phyloP scores from a whole-genome alignment of 2,797 vertebrate genomes.

The Acipenser oxyrinchus region DNA sequence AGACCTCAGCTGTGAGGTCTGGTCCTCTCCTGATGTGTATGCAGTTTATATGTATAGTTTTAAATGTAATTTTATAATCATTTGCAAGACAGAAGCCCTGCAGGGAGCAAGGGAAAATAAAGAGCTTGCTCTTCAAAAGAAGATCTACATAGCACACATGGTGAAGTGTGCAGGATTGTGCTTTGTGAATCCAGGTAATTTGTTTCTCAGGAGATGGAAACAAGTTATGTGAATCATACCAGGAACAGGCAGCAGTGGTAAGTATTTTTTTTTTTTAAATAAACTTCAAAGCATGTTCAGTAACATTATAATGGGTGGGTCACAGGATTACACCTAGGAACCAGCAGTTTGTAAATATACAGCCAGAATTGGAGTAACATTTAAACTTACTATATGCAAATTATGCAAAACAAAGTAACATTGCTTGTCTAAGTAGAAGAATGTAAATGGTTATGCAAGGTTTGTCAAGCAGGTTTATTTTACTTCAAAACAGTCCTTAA shows the following conservation, averaged over 20 bases:
- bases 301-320: no score
- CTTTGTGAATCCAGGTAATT: conserved; percentile 55
- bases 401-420: no score
- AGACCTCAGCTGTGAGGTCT: conserved; percentile 44
- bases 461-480: no score
- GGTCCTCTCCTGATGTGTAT: conserved; percentile 57
- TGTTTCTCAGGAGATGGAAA: conserved; percentile 53
- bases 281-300: no score
- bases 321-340: no score
- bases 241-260: conserved; percentile 30
- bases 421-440: no score
- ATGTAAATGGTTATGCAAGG: no score
- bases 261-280: no score
- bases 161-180: conserved; percentile 44
- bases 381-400: no score
- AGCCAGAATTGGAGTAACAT: no score
- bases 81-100: conserved; percentile 51
- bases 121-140: conserved; percentile 57
- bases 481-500: no score
- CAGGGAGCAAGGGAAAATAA: conserved; percentile 45
- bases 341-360: no score
- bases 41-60: conserved; percentile 52
- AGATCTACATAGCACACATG: conserved; percentile 48
- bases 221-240: conserved; percentile 52
- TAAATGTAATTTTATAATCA: conserved; percentile 57